These are phyloP conservation scores for Thalassarche chlororhynchos DNA, from an alignment of 2,113 vertebrate species.

Conservation along the genomic window DNA sequence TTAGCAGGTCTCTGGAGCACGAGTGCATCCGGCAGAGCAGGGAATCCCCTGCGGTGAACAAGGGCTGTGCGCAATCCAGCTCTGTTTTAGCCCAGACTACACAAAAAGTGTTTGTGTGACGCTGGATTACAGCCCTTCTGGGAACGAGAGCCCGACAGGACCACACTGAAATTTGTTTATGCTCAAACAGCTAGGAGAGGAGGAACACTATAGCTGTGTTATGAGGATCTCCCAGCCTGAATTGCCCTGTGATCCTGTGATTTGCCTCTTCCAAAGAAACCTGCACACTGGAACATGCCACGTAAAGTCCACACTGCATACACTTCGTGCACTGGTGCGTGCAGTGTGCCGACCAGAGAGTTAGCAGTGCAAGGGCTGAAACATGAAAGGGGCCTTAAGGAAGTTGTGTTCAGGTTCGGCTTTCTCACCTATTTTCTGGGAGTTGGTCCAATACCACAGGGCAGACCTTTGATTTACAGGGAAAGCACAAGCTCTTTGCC, in stretches of 20 bases:
- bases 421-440: not conserved
- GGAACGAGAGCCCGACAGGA: not conserved
- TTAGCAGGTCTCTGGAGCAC: not conserved
- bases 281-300: rapidly evolving
- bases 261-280: not conserved
- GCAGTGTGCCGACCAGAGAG: rapidly evolving
- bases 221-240: not conserved
- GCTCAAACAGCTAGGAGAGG: not conserved
- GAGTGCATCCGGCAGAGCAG: not conserved
- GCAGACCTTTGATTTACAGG: not conserved
- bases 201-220: not conserved
- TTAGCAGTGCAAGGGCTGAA: rapidly evolving
- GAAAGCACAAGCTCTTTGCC: not conserved
- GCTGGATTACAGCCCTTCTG: not conserved
- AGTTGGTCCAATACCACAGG: not conserved
- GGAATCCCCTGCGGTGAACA: not conserved
- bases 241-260: not conserved
- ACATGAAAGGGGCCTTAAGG: not conserved
- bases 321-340: rapidly evolving
- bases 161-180: not conserved
- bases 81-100: not conserved
- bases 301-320: rapidly evolving
- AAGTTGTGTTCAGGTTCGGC: not conserved
- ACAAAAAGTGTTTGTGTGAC: not conserved
- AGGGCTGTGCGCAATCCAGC: not conserved